Evolutionary conservation across 2,113 vertebrate species (phyloP).

Genomic region (Boleophthalmus pectinirostris): DNA sequence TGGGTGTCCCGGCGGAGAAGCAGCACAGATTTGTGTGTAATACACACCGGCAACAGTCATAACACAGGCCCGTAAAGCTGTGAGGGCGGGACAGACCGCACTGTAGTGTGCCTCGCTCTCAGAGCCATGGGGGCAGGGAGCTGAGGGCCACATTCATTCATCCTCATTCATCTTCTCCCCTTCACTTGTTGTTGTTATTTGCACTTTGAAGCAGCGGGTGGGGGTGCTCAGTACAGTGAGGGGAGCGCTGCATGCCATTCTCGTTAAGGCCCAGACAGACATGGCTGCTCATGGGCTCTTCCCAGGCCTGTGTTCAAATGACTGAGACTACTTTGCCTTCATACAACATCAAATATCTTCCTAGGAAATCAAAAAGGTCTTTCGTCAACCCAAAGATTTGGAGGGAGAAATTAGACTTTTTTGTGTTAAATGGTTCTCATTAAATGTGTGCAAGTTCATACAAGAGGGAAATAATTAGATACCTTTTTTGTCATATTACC

Average conservation of each 20-base stretch:
- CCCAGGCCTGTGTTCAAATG: conserved; percentile 30
- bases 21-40: conserved; percentile 78
- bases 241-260: conserved; percentile 65
- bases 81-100: conserved; percentile 41
- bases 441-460: too few species aligned
- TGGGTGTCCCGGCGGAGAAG: conserved; percentile 72
- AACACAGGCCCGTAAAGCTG: conserved; percentile 67
- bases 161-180: conserved; percentile 78
- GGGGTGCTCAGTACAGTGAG: conserved; percentile 65
- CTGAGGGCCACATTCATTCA: conserved; percentile 71
- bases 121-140: conserved; percentile 21
- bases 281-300: conserved; percentile 55
- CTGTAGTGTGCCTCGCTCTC: conserved; percentile 36
- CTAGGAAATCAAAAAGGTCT: too few species aligned
- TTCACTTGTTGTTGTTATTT: conserved; percentile 76
- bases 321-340: not conserved
- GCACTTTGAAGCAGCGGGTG: conserved; percentile 67
- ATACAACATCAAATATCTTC: not conserved
- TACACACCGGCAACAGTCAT: conserved; percentile 79
- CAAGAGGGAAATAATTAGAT: too few species aligned
- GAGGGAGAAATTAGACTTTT: too few species aligned
- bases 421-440: conserved; percentile 4
- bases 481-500: too few species aligned
- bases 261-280: conserved; percentile 64
- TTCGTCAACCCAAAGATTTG: conserved; percentile 22